Evolutionary conservation across 2,797 vertebrate genomes (phyloP).

Genomic region (Cyprinodon diabolis): DNA sequence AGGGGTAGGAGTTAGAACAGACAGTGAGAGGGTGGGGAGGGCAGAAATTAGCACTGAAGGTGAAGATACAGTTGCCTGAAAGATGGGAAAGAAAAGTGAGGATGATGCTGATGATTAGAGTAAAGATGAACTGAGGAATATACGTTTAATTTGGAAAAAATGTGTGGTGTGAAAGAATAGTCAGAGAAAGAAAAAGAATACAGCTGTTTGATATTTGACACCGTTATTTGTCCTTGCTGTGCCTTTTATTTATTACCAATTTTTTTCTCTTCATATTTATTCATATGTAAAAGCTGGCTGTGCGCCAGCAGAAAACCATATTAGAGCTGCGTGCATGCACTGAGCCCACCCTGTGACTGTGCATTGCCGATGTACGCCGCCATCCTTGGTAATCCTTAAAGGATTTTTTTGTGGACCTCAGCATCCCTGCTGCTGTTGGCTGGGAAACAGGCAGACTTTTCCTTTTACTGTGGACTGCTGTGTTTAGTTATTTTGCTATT

Average conservation of each 20-base stretch:
- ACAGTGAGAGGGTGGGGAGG: slow-evolving; percentile 32
- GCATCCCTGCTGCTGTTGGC: slow-evolving; percentile 32
- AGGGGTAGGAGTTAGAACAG: slow-evolving; percentile 27
- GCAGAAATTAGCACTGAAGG: slow-evolving; percentile 46
- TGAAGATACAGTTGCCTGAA: slow-evolving; percentile 34
- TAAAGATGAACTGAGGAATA: slow-evolving; percentile 39
- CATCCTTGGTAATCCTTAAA: slow-evolving; percentile 55
- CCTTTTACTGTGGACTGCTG: slow-evolving; percentile 11
- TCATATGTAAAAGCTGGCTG: slow-evolving; percentile 72
- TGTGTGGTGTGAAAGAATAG: slow-evolving; percentile 47
- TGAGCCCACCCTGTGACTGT: slow-evolving; percentile 57
- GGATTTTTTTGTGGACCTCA: slow-evolving; percentile 54
- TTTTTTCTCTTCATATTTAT: slow-evolving; percentile 71
- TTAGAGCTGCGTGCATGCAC: slow-evolving; percentile 39
- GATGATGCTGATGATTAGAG: slow-evolving; percentile 26
- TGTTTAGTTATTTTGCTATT: slow-evolving; percentile 36
- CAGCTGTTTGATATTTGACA: slow-evolving; percentile 81
- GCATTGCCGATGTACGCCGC: slow-evolving; percentile 49
- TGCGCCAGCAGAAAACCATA: slow-evolving; percentile 56
- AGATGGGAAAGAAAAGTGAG: slow-evolving; percentile 34
- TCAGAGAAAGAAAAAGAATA: slow-evolving; percentile 44
- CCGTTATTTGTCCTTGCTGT: slow-evolving; percentile 77
- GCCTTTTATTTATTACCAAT: slow-evolving; percentile 78
- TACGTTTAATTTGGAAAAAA: slow-evolving; percentile 62
- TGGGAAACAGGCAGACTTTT: slow-evolving; percentile 19